Evolutionary conservation across 2,797 vertebrate species (phyloP).

Genomic region (Numenius phaeopus): DNA sequence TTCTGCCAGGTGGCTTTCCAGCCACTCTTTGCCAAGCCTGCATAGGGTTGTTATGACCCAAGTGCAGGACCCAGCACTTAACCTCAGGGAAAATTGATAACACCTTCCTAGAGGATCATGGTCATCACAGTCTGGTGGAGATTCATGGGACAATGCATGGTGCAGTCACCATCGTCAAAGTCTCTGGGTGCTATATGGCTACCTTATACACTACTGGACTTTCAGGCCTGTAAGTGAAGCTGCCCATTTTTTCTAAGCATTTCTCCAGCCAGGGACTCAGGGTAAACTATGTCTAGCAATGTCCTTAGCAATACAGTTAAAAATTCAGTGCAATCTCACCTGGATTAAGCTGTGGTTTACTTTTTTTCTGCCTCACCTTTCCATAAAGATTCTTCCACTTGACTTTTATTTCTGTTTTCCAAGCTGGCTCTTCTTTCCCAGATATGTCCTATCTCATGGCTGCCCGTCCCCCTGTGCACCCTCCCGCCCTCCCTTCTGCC

Average conservation of each 20-base stretch:
- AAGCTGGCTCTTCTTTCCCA: not conserved
- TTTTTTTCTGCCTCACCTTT: not conserved
- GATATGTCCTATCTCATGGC: not conserved
- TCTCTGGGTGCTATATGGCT: not conserved
- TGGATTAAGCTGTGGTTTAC: not conserved
- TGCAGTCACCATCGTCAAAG: not conserved
- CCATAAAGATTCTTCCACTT: not conserved
- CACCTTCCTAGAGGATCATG: not conserved
- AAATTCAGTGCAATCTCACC: not conserved
- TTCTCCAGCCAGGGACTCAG: not conserved
- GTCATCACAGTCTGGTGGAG: not conserved
- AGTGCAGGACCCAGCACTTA: not conserved
- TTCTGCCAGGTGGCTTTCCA: not conserved
- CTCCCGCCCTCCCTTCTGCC: not conserved
- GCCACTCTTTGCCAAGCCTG: not conserved
- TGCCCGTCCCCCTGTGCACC: accelerated
- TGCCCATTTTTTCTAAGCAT: not conserved
- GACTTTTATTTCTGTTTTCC: not conserved
- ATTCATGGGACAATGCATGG: not conserved
- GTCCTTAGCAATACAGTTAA: not conserved
- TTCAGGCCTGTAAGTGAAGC: not conserved
- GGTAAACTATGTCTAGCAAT: not conserved
- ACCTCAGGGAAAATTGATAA: not conserved
- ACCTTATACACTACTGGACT: not conserved
- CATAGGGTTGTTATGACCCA: not conserved